These are phyloP conservation scores for Drosophila tripunctata DNA, from an alignment of 2,888 invertebrate species.

Conservation along the genomic window DNA sequence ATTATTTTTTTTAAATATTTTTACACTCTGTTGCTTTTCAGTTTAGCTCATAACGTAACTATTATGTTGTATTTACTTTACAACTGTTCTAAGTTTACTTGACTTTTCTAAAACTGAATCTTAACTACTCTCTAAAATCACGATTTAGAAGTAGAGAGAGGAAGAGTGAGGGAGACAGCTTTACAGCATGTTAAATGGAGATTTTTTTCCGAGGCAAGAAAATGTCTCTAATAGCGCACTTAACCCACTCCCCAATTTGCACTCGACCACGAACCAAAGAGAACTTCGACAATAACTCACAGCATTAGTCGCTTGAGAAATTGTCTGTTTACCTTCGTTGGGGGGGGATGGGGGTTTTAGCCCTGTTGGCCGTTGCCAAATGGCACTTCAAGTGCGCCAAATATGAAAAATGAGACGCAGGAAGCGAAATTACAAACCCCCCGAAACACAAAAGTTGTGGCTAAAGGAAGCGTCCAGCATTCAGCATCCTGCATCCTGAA, in stretches of 20 bases:
- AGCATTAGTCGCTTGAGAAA: conserved; percentile 80
- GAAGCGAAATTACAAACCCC: conserved; percentile 70
- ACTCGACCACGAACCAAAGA: conserved; percentile 8
- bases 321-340: conserved; percentile 80
- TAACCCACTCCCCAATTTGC: conserved; percentile 21
- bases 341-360: conserved; percentile 33
- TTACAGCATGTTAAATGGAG: conserved; percentile 9
- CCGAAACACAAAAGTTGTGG: conserved; percentile 18
- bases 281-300: conserved; percentile 70
- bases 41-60: no score
- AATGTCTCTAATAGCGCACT: conserved; percentile 48
- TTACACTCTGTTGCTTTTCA: no score
- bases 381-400: conserved; percentile 72
- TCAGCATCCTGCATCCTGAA: conserved; percentile 49
- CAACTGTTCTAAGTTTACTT: no score
- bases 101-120: no score
- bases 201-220: conserved; percentile 8
- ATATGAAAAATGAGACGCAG: conserved; percentile 78
- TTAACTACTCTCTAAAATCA: no score
- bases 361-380: conserved; percentile 63
- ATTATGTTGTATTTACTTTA: no score
- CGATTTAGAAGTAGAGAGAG: no score
- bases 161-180: no score
- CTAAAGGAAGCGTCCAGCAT: conserved; percentile 7
- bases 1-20: no score